Conservation (phyloP, 2,888 invertebrate genomes). For the Limnephilus lunatus region DNA sequence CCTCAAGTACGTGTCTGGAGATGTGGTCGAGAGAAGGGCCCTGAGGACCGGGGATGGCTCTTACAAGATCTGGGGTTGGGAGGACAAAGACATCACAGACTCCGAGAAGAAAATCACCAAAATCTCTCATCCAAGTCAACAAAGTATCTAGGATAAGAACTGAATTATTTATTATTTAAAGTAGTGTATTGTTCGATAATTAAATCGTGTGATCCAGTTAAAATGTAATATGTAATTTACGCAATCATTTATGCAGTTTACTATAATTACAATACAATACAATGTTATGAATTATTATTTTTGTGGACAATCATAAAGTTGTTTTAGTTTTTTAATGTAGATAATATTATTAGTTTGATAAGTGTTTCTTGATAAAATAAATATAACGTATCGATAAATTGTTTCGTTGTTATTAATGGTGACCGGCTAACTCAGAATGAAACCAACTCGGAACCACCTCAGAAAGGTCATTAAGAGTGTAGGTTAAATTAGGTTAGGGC, state of each 20-base stretch:
- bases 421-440: too few relatives aligned
- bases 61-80: slow-evolving; percentile 85
- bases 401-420: background rate
- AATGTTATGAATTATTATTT: background rate
- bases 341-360: background rate
- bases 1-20: slow-evolving; percentile 82
- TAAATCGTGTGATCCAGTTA: background rate
- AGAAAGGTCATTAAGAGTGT: too few relatives aligned
- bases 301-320: background rate
- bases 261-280: too few relatives aligned
- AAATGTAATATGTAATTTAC: too few relatives aligned
- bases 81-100: slow-evolving; percentile 79
- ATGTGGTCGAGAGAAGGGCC: slow-evolving; percentile 81
- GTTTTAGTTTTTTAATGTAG: background rate
- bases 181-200: too few relatives aligned
- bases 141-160: background rate
- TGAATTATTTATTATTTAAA: too few relatives aligned
- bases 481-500: too few relatives aligned
- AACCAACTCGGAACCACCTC: too few relatives aligned
- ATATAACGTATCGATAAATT: background rate
- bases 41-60: slow-evolving; percentile 82
- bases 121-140: background rate
- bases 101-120: slow-evolving; percentile 18
- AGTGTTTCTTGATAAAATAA: background rate
- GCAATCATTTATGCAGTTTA: too few relatives aligned